phyloP scores from a whole-genome alignment of 2,888 invertebrate species.

The Drepana falcataria region DNA sequence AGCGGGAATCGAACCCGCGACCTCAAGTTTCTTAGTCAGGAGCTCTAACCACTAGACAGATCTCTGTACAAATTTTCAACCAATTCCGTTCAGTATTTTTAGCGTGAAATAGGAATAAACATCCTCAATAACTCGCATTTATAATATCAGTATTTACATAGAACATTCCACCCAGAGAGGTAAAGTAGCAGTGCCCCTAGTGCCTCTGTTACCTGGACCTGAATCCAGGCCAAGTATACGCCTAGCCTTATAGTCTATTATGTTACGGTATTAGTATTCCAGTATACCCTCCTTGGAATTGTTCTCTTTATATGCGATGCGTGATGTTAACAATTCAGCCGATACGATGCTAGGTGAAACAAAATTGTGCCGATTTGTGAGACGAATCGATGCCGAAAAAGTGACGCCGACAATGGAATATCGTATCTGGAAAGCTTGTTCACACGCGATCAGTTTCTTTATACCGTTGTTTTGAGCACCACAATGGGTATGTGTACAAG shows the following conservation, averaged over 20 bases:
- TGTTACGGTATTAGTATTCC: constrained; percentile 29
- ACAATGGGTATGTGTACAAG: too few relatives aligned
- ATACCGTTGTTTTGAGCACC: background rate
- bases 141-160: too few relatives aligned
- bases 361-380: constrained; percentile 19
- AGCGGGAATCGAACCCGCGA: too few relatives aligned
- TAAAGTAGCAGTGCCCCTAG: too few relatives aligned
- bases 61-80: too few relatives aligned
- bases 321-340: constrained; percentile 26
- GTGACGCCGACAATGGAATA: background rate
- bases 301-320: constrained; percentile 30
- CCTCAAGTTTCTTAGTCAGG: too few relatives aligned
- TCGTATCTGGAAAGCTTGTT: background rate
- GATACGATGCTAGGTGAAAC: constrained; percentile 16
- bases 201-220: too few relatives aligned
- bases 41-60: too few relatives aligned
- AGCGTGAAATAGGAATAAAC: too few relatives aligned
- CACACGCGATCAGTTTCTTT: background rate
- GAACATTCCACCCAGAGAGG: too few relatives aligned
- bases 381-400: constrained; percentile 20
- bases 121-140: too few relatives aligned
- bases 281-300: constrained; percentile 17
- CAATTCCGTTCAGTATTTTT: too few relatives aligned
- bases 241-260: constrained; percentile 19
- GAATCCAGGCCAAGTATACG: background rate